These are phyloP conservation scores for Montipora capricornis DNA, from an alignment of 64 coral and sea anemone species.

Conservation along the genomic window DNA sequence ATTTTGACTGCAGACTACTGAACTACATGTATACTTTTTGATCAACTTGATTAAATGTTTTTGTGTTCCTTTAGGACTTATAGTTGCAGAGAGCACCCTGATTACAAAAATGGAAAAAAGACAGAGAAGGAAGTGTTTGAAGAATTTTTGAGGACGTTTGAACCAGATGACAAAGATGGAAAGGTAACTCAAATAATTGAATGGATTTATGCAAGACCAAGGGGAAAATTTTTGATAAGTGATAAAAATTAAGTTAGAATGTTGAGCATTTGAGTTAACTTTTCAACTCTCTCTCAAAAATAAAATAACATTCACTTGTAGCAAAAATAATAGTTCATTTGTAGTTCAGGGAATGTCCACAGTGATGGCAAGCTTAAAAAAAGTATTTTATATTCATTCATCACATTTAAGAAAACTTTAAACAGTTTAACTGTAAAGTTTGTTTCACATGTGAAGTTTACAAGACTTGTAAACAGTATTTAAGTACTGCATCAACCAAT, in stretches of 20 bases:
- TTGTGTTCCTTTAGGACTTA: slow-evolving; percentile 48
- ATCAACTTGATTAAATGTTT: neutral
- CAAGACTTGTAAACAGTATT: neutral
- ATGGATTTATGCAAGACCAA: too few relatives aligned
- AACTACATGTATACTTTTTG: too few relatives aligned
- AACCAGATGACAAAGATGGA: slow-evolving; percentile 74
- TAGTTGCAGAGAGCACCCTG: slow-evolving; percentile 77
- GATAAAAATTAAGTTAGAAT: too few relatives aligned
- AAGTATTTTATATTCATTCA: neutral
- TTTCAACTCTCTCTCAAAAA: too few relatives aligned
- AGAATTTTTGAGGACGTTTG: slow-evolving; percentile 79
- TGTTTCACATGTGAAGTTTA: neutral
- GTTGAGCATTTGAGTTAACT: too few relatives aligned
- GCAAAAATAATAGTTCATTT: neutral
- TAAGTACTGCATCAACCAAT: too few relatives aligned
- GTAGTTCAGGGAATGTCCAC: neutral
- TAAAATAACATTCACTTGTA: too few relatives aligned
- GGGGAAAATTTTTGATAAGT: too few relatives aligned
- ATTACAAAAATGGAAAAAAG: slow-evolving; percentile 87
- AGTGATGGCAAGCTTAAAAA: neutral
- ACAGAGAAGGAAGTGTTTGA: slow-evolving; percentile 71
- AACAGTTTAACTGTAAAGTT: neutral
- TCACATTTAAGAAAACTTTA: neutral
- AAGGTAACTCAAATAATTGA: slow-evolving; percentile 47
- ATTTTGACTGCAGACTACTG: too few relatives aligned